These are phyloP conservation scores for Ips typographus DNA, from an alignment of 1,140 invertebrate genomes.

Conservation along the genomic window DNA sequence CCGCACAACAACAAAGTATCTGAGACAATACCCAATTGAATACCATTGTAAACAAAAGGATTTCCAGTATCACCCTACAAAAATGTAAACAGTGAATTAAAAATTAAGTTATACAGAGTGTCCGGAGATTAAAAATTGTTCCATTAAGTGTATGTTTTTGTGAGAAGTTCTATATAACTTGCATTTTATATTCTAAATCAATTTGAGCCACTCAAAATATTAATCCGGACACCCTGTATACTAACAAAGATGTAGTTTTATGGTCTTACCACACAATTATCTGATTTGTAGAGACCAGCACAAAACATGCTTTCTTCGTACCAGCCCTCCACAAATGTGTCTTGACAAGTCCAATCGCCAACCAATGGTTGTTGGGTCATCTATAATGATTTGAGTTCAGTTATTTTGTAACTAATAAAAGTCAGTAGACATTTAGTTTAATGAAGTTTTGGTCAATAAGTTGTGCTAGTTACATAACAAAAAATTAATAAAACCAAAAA, in stretches of 20 bases:
- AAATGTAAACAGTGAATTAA: not conserved
- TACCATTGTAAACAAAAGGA: conserved; percentile 15
- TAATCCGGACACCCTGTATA: too few species aligned
- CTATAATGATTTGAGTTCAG: not conserved
- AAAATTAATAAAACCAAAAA: too few species aligned
- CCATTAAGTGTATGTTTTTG: too few species aligned
- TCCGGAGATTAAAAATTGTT: too few species aligned
- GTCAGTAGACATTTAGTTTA: not conserved
- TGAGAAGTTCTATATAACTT: too few species aligned
- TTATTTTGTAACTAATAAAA: conserved; percentile 4
- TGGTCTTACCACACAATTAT: not conserved
- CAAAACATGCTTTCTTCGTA: conserved; percentile 6
- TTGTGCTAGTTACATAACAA: too few species aligned
- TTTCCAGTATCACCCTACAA: conserved; percentile 16
- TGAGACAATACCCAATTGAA: conserved; percentile 1
- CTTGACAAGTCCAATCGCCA: not conserved
- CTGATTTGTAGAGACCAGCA: not conserved
- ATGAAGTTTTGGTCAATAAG: not conserved
- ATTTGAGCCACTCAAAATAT: too few species aligned
- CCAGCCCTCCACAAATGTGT: conserved; percentile 10
- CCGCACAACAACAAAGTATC: not conserved
- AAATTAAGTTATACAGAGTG: too few species aligned
- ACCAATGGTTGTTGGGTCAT: conserved; percentile 6
- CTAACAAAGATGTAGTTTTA: too few species aligned
- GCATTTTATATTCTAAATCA: too few species aligned